Percentiles rank a stretch among this genome's conserved stretches.
Evolutionary conservation across 2,888 invertebrate species (phyloP).

Genomic region (Sarcophaga rosellei): DNA sequence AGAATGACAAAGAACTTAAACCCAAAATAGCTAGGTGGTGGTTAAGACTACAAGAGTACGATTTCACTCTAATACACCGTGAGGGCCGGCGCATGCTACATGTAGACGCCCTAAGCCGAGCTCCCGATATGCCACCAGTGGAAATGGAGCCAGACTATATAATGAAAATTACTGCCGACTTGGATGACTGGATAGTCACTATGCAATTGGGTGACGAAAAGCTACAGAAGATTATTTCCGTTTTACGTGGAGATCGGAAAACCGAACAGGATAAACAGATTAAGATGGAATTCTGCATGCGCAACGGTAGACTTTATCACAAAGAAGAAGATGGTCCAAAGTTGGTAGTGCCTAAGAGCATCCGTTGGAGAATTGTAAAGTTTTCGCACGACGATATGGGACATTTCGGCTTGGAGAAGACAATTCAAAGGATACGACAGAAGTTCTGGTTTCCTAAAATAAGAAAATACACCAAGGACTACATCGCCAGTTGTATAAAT

Average conservation of each 20-base stretch:
- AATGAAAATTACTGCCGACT: constrained; percentile 30
- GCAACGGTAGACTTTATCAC: constrained; percentile 34
- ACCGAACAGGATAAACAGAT: constrained; percentile 1
- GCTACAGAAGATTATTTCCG: constrained; percentile 1
- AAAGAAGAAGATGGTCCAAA: not conserved
- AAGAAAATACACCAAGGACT: too few species aligned
- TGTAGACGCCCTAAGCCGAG: too few species aligned
- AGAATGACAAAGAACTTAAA: not conserved
- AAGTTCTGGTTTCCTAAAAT: too few species aligned
- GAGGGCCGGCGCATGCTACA: too few species aligned
- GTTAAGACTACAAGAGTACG: constrained; percentile 30
- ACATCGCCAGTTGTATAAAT: not conserved
- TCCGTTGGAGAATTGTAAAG: constrained; percentile 7
- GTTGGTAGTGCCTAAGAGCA: not conserved
- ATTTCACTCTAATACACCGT: constrained; percentile 2
- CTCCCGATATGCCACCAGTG: too few species aligned
- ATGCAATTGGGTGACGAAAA: constrained; percentile 59
- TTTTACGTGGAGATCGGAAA: not conserved
- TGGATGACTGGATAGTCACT: constrained; percentile 59
- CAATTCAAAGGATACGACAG: not conserved
- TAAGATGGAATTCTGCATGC: not conserved
- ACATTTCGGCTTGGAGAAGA: constrained; percentile 1
- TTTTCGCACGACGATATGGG: not conserved
- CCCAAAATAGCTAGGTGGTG: constrained; percentile 43
- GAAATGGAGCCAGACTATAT: constrained; percentile 18